Percentiles rank a stretch among this genome's conserved stretches.
Conservation (phyloP, 2,888 invertebrate genomes). For the Asteroscopus sphinx region DNA sequence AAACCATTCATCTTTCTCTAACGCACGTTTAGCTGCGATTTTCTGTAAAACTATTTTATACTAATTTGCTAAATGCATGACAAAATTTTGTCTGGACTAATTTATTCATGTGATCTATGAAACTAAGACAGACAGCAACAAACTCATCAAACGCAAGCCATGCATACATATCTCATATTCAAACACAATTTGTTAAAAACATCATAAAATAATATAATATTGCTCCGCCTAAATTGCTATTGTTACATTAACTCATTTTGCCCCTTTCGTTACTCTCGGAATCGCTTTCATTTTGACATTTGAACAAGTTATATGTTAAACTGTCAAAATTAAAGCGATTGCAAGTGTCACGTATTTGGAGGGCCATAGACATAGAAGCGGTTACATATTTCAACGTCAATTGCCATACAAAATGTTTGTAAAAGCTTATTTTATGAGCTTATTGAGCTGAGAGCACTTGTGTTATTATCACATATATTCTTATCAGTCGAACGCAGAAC, state of each 20-base stretch:
- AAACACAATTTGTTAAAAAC: constrained; percentile 33
- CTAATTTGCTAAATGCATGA: constrained; percentile 31
- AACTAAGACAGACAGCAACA: constrained; percentile 30
- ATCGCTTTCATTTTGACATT: constrained; percentile 1
- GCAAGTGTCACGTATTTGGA: neutral
- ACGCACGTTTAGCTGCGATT: constrained; percentile 37
- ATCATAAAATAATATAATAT: constrained; percentile 59
- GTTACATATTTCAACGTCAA: constrained; percentile 68
- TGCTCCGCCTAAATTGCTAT: constrained; percentile 60
- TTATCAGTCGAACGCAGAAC: constrained; percentile 89
- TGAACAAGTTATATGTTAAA: constrained; percentile 2
- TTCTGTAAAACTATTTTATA: constrained; percentile 15
- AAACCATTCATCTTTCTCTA: constrained; percentile 21
- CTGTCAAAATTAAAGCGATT: constrained; percentile 6
- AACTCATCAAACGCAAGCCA: constrained; percentile 53
- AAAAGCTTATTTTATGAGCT: constrained; percentile 84
- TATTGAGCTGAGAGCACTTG: constrained; percentile 87
- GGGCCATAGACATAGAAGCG: constrained; percentile 66
- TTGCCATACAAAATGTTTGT: constrained; percentile 75
- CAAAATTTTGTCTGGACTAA: constrained; percentile 45
- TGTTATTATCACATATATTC: constrained; percentile 88
- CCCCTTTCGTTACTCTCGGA: constrained; percentile 4
- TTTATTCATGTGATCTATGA: constrained; percentile 30
- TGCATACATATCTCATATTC: constrained; percentile 46
- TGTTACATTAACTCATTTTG: constrained; percentile 55